Conservation (phyloP, 2,797 vertebrate species). For the Holocentrus rufus region DNA sequence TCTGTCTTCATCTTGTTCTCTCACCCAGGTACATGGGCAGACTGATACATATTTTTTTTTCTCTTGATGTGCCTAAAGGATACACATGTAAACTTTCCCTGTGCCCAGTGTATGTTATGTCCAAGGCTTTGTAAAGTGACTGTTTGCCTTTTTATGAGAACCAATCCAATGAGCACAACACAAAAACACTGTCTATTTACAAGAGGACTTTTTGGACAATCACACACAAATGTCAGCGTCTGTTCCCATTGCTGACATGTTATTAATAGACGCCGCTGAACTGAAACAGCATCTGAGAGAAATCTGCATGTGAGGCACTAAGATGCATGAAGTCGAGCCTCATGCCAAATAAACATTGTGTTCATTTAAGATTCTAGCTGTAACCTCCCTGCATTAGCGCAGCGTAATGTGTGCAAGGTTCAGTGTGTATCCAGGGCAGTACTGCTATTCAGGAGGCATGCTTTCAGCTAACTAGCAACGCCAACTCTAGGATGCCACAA, state of each 20-base stretch:
- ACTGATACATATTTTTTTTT: slow-evolving; percentile 38
- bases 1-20: slow-evolving; percentile 67
- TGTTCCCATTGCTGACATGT: neutral
- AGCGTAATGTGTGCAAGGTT: slow-evolving; percentile 52
- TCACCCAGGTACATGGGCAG: slow-evolving; percentile 53
- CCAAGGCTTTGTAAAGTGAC: slow-evolving; percentile 20
- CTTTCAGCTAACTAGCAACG: slow-evolving; percentile 72
- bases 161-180: slow-evolving; percentile 32
- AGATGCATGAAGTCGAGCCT: slow-evolving; percentile 27
- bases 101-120: slow-evolving; percentile 11
- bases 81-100: slow-evolving; percentile 36
- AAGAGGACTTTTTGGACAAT: neutral
- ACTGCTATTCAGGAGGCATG: slow-evolving; percentile 73
- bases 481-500: slow-evolving; percentile 75
- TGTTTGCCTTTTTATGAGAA: slow-evolving; percentile 8
- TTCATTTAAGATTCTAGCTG: slow-evolving; percentile 49
- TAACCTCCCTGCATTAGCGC: slow-evolving; percentile 55
- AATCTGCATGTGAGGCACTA: slow-evolving; percentile 32
- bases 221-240: neutral
- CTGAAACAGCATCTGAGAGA: neutral
- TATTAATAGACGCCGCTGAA: neutral
- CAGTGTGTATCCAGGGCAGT: slow-evolving; percentile 77
- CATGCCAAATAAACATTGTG: slow-evolving; percentile 47
- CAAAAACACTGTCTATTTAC: slow-evolving; percentile 11
- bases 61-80: slow-evolving; percentile 42